Evolutionary conservation across 2,113 vertebrate genomes (phyloP), one percentile per base, ranked within the genome.

Genomic region (Phoxinus phoxinus): DNA sequence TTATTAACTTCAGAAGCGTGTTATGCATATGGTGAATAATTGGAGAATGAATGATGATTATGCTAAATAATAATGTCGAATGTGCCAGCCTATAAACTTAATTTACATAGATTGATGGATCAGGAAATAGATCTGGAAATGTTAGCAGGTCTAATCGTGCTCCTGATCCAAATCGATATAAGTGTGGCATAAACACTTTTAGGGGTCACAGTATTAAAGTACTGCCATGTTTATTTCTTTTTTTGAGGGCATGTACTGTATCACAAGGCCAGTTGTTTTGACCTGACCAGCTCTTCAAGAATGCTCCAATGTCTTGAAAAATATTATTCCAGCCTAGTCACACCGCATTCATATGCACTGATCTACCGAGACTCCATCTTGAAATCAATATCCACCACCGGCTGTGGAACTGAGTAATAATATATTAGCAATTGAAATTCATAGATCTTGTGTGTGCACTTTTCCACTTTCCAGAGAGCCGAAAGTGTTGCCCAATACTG

Each of bases 361-460:
- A 59, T 48, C 72, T 63, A n/a, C 32, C 10, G 27, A 84, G 63
- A 27, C 78, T 73, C 48, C 23, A 46, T 19, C 3, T 63, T 41
- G 27, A 85, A 63, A 79, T 88, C 79, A 79, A 78, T 72, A 79
- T 27, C 65, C 63, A 83, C 32, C 63, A 48, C 11, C 21, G 41
- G 35, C 72, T 83, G 32, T 67, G 44, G 58, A 83, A 71, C 73
- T 83, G 44, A 83, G 84, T 59, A 75, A 85, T 69, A 53, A 67
- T 35, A 65, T 46, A 88, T 88, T 63, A 88, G 63, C 53, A 81
- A 83, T 67, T 61, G 51, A 85, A 79, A 85, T 79, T 51, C 75
- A 79, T 56, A 56, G 46, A 71, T 84, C 83, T 71, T 65, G 67
- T 41, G 32, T 61, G 63, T 58, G 46, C 41, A 86, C 65, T 85